Evolutionary conservation across 2,888 invertebrate species (phyloP).

Genomic region (Beris morrisii): DNA sequence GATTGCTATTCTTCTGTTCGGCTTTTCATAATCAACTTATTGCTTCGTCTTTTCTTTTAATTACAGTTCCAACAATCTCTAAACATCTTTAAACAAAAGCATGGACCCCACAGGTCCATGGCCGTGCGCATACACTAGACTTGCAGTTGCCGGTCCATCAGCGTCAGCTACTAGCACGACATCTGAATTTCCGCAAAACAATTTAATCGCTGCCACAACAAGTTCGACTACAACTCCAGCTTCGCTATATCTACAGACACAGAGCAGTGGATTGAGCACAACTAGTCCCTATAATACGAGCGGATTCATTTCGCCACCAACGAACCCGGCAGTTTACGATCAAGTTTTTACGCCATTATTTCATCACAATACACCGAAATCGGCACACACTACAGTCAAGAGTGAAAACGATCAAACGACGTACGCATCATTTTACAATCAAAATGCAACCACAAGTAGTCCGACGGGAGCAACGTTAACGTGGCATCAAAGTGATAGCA

Average conservation of each 20-base stretch:
- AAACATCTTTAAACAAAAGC: constrained; percentile 34
- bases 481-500: constrained; percentile 70
- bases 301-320: constrained; percentile 73
- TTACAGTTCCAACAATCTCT: no score
- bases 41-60: no score
- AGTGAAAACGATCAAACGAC: constrained; percentile 11
- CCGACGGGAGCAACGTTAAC: constrained; percentile 59
- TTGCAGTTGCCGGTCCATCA: constrained; percentile 69
- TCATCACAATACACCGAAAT: constrained; percentile 56
- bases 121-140: constrained; percentile 82
- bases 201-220: constrained; percentile 61
- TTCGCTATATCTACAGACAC: constrained; percentile 63
- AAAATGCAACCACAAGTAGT: constrained; percentile 19
- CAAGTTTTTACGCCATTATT: constrained; percentile 83
- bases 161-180: constrained; percentile 69
- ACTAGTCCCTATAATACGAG: constrained; percentile 63
- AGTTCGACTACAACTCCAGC: constrained; percentile 67
- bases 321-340: constrained; percentile 70
- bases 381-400: constrained; percentile 43
- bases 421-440: constrained; percentile 11
- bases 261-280: constrained; percentile 46
- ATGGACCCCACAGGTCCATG: constrained; percentile 92
- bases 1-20: no score
- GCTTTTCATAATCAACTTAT: no score
- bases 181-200: constrained; percentile 70